Base-by-base conservation (phyloP, 2,113 vertebrate genomes). In the Xenopus borealis region DNA sequence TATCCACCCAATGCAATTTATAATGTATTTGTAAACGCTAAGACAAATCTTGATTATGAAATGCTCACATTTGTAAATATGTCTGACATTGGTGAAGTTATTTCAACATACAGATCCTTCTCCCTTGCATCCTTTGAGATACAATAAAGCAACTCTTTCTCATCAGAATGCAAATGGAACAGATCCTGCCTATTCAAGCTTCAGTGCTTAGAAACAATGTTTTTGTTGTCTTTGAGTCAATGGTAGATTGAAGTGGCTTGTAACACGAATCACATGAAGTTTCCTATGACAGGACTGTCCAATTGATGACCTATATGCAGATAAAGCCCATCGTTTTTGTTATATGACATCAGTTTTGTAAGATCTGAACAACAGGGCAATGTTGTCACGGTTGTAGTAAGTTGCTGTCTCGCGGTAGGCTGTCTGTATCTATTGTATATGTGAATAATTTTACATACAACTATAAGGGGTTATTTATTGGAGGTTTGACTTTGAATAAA, bases 191-290 rank as follows among this genome's bases (percentile, higher is more conserved):
- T 50, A 47, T 66, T 66, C n/a, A 3, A 66, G 20, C 58, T 23
- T 23, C 64, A 66, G 44, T 45, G 40, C 16, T 46, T 52, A 50
- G 44, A 67, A 67, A 67, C 65, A 67, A 67, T 67, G 45, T 20
- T 47, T 20, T 50, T 67, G 52, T 50, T 67, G 65, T 67, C 19
- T 67, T 1, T 18, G 44, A 19, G n/a, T 66, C 63, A 66, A 66
- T 12, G 65, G 18, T 4, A 50, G 18, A 67, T 16, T 50, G 12
- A 67, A 50, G 11, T n/a, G 10, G 33, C 33, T 45, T 10, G 40
- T 10, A 65, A 65, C 18, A 18, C 17, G 12, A n/a, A 45, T 44
- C 58, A 27, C 58, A 61, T 61, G 58, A 18, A 23, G 20, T 12
- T 23, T 55, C 14, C 53, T n/a, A 7, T 55, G 17, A n/a, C 53